These are phyloP conservation scores for Channa maculata DNA, from an alignment of 2,113 vertebrate genomes.

Conservation along the genomic window DNA sequence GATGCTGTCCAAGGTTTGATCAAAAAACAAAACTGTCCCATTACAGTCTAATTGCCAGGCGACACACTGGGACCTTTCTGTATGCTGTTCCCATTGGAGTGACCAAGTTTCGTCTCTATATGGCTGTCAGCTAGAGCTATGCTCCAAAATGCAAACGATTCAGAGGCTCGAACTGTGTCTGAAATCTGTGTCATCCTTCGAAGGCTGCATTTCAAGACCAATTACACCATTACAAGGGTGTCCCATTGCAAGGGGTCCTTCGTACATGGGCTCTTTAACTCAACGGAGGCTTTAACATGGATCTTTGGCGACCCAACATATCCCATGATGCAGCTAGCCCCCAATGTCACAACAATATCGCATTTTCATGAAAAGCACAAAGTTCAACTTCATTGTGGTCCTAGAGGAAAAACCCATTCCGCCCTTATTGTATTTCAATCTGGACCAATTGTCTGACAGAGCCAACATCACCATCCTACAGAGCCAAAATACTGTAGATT, in stretches of 20 bases:
- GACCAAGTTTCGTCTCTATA: background rate
- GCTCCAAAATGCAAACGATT: too few species aligned
- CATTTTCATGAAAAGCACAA: background rate
- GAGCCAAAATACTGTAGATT: background rate
- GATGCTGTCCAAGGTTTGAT: slow-evolving; percentile 19
- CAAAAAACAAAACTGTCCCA: slow-evolving; percentile 37
- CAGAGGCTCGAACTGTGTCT: too few species aligned
- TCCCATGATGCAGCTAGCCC: too few species aligned
- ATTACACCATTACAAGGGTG: too few species aligned
- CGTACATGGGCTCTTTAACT: too few species aligned
- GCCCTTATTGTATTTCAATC: background rate
- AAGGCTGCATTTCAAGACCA: too few species aligned
- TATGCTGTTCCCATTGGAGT: background rate
- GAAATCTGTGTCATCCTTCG: too few species aligned
- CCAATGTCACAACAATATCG: too few species aligned
- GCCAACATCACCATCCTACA: too few species aligned
- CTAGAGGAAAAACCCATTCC: background rate
- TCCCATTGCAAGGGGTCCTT: too few species aligned
- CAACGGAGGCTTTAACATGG: too few species aligned
- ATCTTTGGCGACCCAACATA: too few species aligned
- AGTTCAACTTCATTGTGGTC: slow-evolving; percentile 13
- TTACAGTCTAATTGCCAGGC: slow-evolving; percentile 3
- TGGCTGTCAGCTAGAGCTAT: background rate
- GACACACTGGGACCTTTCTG: background rate
- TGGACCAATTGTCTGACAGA: background rate